Base-by-base conservation (phyloP, 2,113 vertebrate species). In the Eretmochelys imbricata region DNA sequence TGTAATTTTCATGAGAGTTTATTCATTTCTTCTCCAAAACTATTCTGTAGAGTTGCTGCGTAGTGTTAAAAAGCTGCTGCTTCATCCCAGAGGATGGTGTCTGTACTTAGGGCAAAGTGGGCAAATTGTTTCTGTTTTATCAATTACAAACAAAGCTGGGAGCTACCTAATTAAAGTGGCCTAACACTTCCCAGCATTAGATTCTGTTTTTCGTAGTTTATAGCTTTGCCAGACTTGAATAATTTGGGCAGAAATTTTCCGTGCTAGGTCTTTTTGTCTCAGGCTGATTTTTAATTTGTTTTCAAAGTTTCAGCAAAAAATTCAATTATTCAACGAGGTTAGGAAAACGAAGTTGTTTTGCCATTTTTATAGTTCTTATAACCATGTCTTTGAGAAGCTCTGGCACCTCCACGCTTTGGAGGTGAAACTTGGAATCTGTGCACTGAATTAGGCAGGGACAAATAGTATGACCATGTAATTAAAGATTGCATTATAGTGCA, bases 131-230 rank as follows among this genome's bases (percentile, higher is more conserved):
- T 92, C 83, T 87, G 93, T 89, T 31, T 13, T 89, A 92, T 75
- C 84, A 86, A 88, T 95, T 95, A 92, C 87, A 92, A 81, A 87
- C n/a, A 81, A 96, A 72, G 3, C 55, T 88, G 91, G 38, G 22
- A 88, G 88, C 81, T 79, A 95, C 96, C 65, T 25, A 11, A 76
- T 76, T 88, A 88, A 92, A 19, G 31, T 65, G 95, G n/a, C 49
- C 19, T 95, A 94, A 96, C 78, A 75, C 29, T 97, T 95, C 94
- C 84, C 55, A 10, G 93, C 89, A 89, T 87, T 94, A 80, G 93
- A 94, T 31, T 27, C 53, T 54, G 20, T 54, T 54, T 54, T 54
- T 17, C 20, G 6, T 54, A 20, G 53, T 7, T 54, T 54, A 19
- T 54, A 54, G 20, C 53, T 54, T 54, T 54, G 53, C 53, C 53